phyloP scores from a whole-genome alignment of 2,797 vertebrate genomes.

The Enteromius argenteus region DNA sequence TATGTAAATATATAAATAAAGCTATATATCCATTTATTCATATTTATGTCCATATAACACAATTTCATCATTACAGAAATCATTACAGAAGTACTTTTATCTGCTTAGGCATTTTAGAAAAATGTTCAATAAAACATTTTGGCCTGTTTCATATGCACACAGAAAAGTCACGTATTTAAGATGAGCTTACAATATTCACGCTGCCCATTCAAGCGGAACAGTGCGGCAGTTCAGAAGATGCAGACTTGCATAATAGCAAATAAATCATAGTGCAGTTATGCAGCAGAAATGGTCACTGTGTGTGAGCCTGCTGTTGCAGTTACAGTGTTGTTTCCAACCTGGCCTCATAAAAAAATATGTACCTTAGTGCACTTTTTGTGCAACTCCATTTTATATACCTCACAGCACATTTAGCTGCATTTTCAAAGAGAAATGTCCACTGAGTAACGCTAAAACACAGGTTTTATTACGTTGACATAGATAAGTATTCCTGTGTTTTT shows the following conservation, averaged over 20 bases:
- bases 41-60: background rate
- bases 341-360: too few relatives aligned
- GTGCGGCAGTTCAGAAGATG: background rate
- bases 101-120: background rate
- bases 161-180: background rate
- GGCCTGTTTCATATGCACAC: background rate
- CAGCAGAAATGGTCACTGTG: background rate
- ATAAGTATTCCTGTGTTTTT: too few relatives aligned
- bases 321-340: background rate
- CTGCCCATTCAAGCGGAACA: background rate
- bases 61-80: background rate
- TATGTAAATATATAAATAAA: background rate
- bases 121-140: background rate
- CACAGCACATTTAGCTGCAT: too few relatives aligned
- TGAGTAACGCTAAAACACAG: too few relatives aligned
- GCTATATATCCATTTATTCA: background rate
- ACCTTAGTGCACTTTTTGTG: too few relatives aligned
- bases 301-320: background rate
- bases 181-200: background rate
- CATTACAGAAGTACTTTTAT: background rate
- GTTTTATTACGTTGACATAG: too few relatives aligned
- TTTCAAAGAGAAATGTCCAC: too few relatives aligned
- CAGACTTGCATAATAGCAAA: background rate
- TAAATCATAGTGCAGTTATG: background rate
- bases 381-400: too few relatives aligned